Percentiles rank a stretch among this genome's conserved stretches.
Conservation (phyloP, 1,140 invertebrate genomes). For the Samia ricini region DNA sequence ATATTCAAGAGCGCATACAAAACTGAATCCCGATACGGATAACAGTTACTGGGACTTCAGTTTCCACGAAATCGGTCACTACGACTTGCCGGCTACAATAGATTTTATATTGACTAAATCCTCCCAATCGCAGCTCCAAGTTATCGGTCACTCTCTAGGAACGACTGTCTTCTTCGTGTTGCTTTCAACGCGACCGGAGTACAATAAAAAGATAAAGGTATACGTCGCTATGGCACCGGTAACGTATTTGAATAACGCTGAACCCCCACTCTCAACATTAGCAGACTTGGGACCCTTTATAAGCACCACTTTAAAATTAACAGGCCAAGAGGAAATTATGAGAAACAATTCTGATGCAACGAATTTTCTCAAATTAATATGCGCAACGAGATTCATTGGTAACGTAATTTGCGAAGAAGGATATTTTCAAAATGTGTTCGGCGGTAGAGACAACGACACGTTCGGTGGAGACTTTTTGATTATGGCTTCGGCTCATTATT, state of each 20-base stretch:
- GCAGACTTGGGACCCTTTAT: background rate
- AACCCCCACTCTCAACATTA: background rate
- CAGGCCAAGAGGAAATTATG: background rate
- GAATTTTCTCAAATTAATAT: background rate
- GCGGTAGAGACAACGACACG: conserved; percentile 20
- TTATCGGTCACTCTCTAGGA: conserved; percentile 73
- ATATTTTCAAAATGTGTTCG: conserved; percentile 1
- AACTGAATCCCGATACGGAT: conserved; percentile 55
- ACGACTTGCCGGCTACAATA: conserved; percentile 80
- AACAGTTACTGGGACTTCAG: conserved; percentile 78
- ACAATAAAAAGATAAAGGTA: conserved; percentile 60
- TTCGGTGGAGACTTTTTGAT: conserved; percentile 17
- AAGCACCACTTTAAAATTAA: background rate
- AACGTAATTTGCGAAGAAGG: conserved; percentile 13
- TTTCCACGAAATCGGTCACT: conserved; percentile 78
- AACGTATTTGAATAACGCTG: conserved; percentile 11
- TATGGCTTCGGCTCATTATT: conserved; percentile 13
- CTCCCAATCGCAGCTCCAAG: conserved; percentile 57
- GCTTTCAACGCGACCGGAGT: conserved; percentile 53
- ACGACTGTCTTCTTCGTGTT: conserved; percentile 44
- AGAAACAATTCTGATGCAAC: conserved; percentile 1
- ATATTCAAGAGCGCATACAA: conserved; percentile 79
- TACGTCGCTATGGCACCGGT: conserved; percentile 21
- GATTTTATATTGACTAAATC: conserved; percentile 77
- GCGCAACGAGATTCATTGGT: background rate